Base-by-base conservation (phyloP, 2,113 vertebrate species). In the Silurus glanis region DNA sequence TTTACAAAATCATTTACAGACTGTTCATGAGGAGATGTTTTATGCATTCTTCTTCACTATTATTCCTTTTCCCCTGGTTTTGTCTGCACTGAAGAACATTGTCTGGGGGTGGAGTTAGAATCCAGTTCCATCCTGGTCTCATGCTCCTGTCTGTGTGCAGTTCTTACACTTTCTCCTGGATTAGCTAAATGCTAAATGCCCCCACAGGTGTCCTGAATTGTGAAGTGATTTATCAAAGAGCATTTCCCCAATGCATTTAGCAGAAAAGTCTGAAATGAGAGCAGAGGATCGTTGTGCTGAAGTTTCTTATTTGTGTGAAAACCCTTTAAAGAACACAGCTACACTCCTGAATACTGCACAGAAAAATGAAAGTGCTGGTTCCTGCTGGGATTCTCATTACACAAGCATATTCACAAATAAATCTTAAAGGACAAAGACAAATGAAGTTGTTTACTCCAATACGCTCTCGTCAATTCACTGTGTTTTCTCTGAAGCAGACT, bases 331-430 rank as follows among this genome's bases (percentile, higher is more conserved):
- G 90, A 91, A 85, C 91, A 91, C 89, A 90, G 83, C 86, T 83
- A 49, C 72, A 69, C 83, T 83, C 51, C 45, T 64, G 82, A 72
- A 83, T 85, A 81, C 89, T 90, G 89, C 86, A 90, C 89, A 81
- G 87, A 88, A 84, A 89, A 93, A 91, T 90, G 83, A 88, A 91
- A 91, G 90, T 76, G 83, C 80, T 89, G 72, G 78, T 82, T 76
- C 91, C 91, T 86, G 87, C 92, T 91, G 93, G 87, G 92, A 87
- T 55, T 86, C 89, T 92, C 89, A 92, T 94, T 92, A 93, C 78
- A 23, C 83, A 88, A 80, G 55, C 74, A 75, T 85, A 85, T 87
- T 92, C 81, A 90, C 89, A 80, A 86, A 84, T 81, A 85, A 91
- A 91, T 90, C 84, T 89, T 82, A 89, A 84, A 90, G 37, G 86